phyloP scores from a whole-genome alignment of 2,888 invertebrate genomes.

The Hirtodrosophila cameraria region DNA sequence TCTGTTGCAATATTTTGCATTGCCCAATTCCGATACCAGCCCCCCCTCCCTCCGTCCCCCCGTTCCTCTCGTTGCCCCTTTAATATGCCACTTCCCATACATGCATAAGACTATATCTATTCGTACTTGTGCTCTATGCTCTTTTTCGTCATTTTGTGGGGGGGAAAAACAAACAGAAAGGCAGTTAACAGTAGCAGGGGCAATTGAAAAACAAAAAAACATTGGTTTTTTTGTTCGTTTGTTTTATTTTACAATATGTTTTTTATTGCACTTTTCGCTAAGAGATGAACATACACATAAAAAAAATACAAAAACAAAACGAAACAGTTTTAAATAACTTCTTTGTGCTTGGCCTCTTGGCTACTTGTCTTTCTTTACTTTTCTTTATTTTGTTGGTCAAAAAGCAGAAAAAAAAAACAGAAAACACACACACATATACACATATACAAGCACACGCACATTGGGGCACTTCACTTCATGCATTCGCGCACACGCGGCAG shows the following conservation, averaged over 20 bases:
- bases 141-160: conserved; percentile 34
- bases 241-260: conserved; percentile 19
- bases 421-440: conserved; percentile 19
- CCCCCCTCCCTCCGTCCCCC: conserved; percentile 7
- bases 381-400: conserved; percentile 48
- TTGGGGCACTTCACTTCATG: conserved; percentile 52
- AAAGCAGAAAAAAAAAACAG: conserved; percentile 28
- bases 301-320: conserved; percentile 10
- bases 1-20: conserved; percentile 76
- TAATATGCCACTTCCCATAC: conserved; percentile 49
- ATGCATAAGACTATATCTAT: conserved; percentile 26
- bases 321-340: conserved; percentile 47
- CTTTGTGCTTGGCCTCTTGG: conserved; percentile 25
- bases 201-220: conserved; percentile 21
- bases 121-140: conserved; percentile 34
- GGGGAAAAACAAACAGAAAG: conserved; percentile 65
- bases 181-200: conserved; percentile 54
- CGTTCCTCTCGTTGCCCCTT: conserved; percentile 3
- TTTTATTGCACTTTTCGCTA: conserved; percentile 49
- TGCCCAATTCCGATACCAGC: conserved; percentile 58
- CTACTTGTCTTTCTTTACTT: conserved; percentile 14
- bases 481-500: conserved; percentile 60
- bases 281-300: conserved; percentile 8
- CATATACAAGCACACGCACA: conserved; percentile 12
- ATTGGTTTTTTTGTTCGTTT: conserved; percentile 27